Evolutionary conservation across 2,888 invertebrate species (phyloP).

Genomic region (Rambutsinella grinnellia): DNA sequence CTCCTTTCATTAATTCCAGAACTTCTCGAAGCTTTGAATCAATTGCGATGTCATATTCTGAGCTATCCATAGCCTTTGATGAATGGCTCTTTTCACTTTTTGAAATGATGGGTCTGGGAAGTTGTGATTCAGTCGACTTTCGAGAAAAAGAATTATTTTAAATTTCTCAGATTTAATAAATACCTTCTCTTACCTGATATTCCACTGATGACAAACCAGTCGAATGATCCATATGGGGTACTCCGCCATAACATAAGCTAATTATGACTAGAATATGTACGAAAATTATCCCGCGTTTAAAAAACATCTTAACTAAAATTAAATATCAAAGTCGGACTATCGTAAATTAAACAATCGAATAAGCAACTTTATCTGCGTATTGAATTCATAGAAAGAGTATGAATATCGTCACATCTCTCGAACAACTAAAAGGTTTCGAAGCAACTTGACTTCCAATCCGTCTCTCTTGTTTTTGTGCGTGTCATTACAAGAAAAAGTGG

Average conservation of each 20-base stretch:
- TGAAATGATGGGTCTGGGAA: too few species aligned
- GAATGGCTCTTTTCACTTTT: too few species aligned
- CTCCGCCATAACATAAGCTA: too few species aligned
- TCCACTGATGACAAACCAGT: too few species aligned
- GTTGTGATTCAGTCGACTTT: too few species aligned
- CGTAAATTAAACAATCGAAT: neutral
- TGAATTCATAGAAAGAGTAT: neutral
- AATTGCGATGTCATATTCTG: conserved; percentile 2
- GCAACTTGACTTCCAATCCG: neutral
- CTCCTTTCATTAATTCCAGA: neutral
- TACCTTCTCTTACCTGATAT: too few species aligned
- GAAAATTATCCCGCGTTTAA: too few species aligned
- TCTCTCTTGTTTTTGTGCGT: neutral
- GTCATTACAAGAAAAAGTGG: neutral
- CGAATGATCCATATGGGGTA: too few species aligned
- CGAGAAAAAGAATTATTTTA: too few species aligned
- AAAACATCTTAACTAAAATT: neutral
- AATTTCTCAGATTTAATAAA: too few species aligned
- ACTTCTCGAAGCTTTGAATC: neutral
- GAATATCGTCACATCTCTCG: neutral
- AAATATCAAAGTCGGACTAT: neutral
- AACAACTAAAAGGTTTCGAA: neutral
- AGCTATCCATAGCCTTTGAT: neutral
- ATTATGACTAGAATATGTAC: too few species aligned
- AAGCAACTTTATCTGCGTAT: neutral